Conservation (phyloP, 2,113 vertebrate species). For the Elaphurus davidianus region DNA sequence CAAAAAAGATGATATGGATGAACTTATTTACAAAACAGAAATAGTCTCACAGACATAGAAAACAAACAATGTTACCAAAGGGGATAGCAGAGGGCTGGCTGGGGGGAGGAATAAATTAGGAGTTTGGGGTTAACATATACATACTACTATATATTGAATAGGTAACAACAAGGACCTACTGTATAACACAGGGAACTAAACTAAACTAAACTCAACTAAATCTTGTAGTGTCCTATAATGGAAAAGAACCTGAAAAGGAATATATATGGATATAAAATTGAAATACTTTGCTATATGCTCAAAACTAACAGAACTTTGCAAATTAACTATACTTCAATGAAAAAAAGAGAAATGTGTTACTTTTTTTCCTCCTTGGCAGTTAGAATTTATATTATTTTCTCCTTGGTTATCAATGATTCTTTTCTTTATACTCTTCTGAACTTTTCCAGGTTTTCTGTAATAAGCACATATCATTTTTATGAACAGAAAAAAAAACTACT, state of each 20-base stretch:
- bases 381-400: constrained; percentile 1
- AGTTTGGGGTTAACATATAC: background rate
- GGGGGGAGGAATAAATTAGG: background rate
- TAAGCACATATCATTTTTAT: constrained; percentile 31
- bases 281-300: background rate
- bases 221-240: background rate
- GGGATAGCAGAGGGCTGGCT: background rate
- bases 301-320: background rate
- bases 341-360: background rate
- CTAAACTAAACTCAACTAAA: background rate
- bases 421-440: background rate
- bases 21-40: background rate
- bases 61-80: background rate
- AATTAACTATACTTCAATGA: background rate
- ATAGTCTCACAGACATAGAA: background rate
- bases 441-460: constrained; percentile 24
- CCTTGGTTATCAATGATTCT: background rate
- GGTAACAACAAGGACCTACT: background rate
- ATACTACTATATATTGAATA: background rate
- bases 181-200: background rate
- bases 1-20: background rate
- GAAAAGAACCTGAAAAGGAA: background rate
- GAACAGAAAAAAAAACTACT: background rate
- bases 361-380: background rate
- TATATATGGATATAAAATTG: background rate